A percentile compares a stretch with the other conserved stretches of the same genome.
phyloP scores from a whole-genome alignment of 2,797 vertebrate species.

The Melanotaenia trifasciata region DNA sequence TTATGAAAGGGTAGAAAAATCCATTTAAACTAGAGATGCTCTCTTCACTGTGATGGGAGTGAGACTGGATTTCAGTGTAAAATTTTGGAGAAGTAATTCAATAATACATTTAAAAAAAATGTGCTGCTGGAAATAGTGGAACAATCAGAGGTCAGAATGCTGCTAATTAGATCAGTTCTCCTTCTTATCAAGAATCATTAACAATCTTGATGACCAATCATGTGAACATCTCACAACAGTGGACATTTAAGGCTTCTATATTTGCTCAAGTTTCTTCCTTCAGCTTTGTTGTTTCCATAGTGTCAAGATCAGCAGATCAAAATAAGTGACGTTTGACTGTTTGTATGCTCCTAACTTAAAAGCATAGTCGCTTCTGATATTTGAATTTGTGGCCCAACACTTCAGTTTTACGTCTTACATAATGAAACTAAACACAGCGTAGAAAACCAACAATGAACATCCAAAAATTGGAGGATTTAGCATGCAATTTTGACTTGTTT shows the following conservation, averaged over 20 bases:
- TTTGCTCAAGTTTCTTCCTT: neutral
- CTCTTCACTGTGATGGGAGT: too few relatives aligned
- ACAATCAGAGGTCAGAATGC: neutral
- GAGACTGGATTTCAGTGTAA: neutral
- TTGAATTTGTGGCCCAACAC: too few relatives aligned
- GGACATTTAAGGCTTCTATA: neutral
- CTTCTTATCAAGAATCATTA: slow-evolving; percentile 1
- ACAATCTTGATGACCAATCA: neutral
- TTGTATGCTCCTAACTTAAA: too few relatives aligned
- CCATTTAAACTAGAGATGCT: neutral
- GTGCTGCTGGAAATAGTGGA: slow-evolving; percentile 1
- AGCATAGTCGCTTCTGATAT: too few relatives aligned
- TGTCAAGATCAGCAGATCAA: too few relatives aligned
- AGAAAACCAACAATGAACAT: too few relatives aligned
- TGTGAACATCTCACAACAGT: neutral
- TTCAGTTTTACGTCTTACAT: too few relatives aligned
- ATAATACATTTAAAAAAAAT: neutral
- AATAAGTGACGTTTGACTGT: too few relatives aligned
- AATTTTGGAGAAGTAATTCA: neutral
- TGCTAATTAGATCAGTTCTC: neutral
- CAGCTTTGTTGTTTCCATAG: neutral
- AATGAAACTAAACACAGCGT: too few relatives aligned
- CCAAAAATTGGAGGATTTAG: too few relatives aligned
- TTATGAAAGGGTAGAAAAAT: neutral
- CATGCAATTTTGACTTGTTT: too few relatives aligned